phyloP scores from a whole-genome alignment of 2,113 vertebrate species.

The Mellivora capensis region DNA sequence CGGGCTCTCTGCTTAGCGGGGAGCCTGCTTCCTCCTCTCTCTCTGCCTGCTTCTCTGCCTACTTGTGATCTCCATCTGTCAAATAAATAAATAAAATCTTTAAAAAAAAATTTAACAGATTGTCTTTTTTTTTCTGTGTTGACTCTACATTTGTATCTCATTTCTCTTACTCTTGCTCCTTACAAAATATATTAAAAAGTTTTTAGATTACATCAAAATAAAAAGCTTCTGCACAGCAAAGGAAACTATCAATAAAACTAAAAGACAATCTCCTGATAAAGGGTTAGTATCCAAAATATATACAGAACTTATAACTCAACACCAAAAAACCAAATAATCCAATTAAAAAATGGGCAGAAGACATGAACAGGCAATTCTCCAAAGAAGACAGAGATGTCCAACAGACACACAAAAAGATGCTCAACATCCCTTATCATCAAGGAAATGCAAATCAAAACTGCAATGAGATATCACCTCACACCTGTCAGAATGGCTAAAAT shows the following conservation, averaged over 20 bases:
- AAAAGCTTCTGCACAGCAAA: not conserved
- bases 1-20: too few species aligned
- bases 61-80: too few species aligned
- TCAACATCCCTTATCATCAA: not conserved
- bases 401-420: not conserved
- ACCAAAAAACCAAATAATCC: not conserved
- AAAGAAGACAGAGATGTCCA: not conserved
- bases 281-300: not conserved
- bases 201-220: not conserved
- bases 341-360: not conserved
- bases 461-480: not conserved
- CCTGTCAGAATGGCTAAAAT: not conserved
- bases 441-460: not conserved
- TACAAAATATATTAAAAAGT: not conserved
- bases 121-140: not conserved
- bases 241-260: not conserved
- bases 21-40: too few species aligned
- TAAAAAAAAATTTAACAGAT: not conserved
- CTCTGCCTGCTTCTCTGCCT: too few species aligned
- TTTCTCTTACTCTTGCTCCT: not conserved
- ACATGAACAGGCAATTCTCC: not conserved
- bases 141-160: not conserved
- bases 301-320: not conserved
- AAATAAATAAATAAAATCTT: too few species aligned
- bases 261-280: not conserved